phyloP scores from a whole-genome alignment of 2,113 vertebrate species.

The Paralichthys olivaceus region DNA sequence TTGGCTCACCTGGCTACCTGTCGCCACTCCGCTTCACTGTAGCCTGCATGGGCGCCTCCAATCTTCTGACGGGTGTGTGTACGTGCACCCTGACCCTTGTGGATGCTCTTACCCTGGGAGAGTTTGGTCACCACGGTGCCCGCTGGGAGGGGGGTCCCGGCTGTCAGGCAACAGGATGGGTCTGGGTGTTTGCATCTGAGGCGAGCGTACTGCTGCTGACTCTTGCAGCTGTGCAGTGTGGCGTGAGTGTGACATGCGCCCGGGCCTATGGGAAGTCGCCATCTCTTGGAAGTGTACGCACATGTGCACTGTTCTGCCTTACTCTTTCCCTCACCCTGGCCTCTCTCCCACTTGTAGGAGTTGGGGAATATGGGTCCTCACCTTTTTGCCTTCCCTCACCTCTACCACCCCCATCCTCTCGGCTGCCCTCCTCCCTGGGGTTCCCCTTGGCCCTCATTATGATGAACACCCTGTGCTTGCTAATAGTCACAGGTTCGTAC shows the following conservation, averaged over 20 bases:
- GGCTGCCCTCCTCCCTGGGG: constrained; percentile 86
- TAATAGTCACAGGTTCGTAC: constrained; percentile 90
- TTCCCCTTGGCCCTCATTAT: constrained; percentile 84
- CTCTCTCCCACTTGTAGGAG: constrained; percentile 85
- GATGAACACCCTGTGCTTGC: constrained; percentile 90
- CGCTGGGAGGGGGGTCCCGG: constrained; percentile 89
- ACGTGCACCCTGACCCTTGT: constrained; percentile 89
- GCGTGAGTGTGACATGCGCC: constrained; percentile 86
- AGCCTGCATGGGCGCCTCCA: constrained; percentile 90
- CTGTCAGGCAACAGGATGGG: constrained; percentile 91
- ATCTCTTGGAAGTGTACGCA: constrained; percentile 83
- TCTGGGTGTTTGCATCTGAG: constrained; percentile 91
- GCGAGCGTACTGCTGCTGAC: constrained; percentile 90
- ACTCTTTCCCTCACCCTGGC: constrained; percentile 85
- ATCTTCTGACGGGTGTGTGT: constrained; percentile 88
- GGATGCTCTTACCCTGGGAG: constrained; percentile 89
- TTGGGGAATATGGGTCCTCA: constrained; percentile 92
- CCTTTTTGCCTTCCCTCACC: constrained; percentile 93
- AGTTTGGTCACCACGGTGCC: constrained; percentile 87
- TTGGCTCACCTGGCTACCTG: constrained; percentile 85
- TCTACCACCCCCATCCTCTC: constrained; percentile 81
- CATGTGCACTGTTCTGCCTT: constrained; percentile 87
- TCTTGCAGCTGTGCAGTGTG: constrained; percentile 90
- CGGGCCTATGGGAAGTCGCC: constrained; percentile 85
- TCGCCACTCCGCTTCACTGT: constrained; percentile 90